These are phyloP conservation scores for Drosophila leontia DNA, from an alignment of 1,140 invertebrate genomes.

Conservation along the genomic window DNA sequence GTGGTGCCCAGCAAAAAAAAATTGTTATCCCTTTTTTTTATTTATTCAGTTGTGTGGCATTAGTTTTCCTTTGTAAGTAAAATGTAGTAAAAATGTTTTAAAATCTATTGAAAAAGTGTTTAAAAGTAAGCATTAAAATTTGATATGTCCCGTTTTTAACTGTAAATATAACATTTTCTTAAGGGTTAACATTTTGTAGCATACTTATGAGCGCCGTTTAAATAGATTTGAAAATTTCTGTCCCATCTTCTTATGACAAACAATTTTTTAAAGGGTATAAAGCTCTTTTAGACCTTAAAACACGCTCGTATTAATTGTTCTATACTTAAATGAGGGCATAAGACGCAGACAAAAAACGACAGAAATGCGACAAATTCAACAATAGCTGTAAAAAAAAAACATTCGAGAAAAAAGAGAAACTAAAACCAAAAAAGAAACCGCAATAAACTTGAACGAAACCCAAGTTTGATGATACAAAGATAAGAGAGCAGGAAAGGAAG, in stretches of 20 bases:
- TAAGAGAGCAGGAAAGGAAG: conserved; percentile 6
- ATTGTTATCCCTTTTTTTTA: too few relatives aligned
- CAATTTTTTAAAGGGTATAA: not conserved
- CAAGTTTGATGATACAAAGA: conserved; percentile 12
- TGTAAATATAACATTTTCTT: not conserved
- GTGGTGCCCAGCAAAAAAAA: too few relatives aligned
- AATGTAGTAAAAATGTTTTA: not conserved
- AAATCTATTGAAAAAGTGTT: not conserved
- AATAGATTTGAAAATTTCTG: not conserved
- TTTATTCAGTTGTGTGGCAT: not conserved
- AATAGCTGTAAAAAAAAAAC: conserved; percentile 69
- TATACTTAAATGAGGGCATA: not conserved
- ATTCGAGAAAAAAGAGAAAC: conserved; percentile 35
- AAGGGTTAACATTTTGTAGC: not conserved
- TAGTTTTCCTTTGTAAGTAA: not conserved
- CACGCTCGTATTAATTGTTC: not conserved
- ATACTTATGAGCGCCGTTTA: not conserved
- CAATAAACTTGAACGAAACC: conserved; percentile 40
- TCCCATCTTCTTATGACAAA: too few relatives aligned
- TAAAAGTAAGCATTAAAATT: not conserved
- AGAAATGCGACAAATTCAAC: conserved; percentile 79
- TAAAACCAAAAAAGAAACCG: conserved; percentile 45
- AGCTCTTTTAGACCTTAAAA: not conserved
- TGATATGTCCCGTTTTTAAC: rapidly evolving
- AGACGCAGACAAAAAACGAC: conserved; percentile 41